Evolutionary conservation across 2,888 invertebrate species (phyloP).

Genomic region (Chouioia cunea): DNA sequence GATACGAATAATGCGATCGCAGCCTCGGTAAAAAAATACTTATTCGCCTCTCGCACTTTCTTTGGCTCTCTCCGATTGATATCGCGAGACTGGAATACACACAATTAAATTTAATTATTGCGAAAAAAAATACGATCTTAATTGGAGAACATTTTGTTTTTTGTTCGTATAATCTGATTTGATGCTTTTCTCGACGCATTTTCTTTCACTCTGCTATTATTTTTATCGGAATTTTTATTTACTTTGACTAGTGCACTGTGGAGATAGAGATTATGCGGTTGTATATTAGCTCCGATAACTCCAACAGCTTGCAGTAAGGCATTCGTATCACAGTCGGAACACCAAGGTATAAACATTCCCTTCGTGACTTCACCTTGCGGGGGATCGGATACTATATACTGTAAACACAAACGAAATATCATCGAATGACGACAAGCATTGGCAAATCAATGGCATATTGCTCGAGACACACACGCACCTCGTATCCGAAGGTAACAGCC

Average conservation of each 20-base stretch:
- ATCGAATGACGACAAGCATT: not conserved
- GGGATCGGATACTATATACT: slow-evolving; percentile 82
- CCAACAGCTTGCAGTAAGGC: slow-evolving; percentile 83
- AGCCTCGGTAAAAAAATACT: slow-evolving; percentile 86
- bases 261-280: slow-evolving; percentile 92
- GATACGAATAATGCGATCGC: slow-evolving; percentile 84
- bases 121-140: too few relatives aligned
- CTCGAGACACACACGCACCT: slow-evolving; percentile 67
- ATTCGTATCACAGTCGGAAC: slow-evolving; percentile 76
- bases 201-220: not conserved
- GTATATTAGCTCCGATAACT: slow-evolving; percentile 88
- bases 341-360: slow-evolving; percentile 87
- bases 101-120: not conserved
- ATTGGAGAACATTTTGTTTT: too few relatives aligned
- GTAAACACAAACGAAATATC: slow-evolving; percentile 48
- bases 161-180: not conserved
- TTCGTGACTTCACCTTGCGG: slow-evolving; percentile 77
- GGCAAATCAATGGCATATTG: not conserved
- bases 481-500: slow-evolving; percentile 89
- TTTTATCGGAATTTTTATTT: slow-evolving; percentile 48
- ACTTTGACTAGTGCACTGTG: slow-evolving; percentile 92
- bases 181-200: not conserved
- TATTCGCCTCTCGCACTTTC: slow-evolving; percentile 85
- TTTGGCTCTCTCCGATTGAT: slow-evolving; percentile 79
- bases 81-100: slow-evolving; percentile 76